Conservation (phyloP, 2,113 vertebrate genomes). For the Oncorhynchus masou region DNA sequence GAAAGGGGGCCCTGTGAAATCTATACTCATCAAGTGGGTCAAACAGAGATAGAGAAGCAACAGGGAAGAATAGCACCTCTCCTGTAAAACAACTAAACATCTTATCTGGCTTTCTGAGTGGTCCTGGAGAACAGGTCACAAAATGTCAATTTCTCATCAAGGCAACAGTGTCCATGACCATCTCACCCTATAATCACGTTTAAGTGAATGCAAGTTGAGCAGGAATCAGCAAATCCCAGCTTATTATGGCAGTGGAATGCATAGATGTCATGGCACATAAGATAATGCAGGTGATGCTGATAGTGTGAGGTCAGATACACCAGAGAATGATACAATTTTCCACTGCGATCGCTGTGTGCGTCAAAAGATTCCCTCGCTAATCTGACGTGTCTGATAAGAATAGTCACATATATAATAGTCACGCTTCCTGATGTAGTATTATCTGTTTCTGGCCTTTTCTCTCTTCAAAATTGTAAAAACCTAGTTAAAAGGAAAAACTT, state of each 20-base stretch:
- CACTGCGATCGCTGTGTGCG: conserved; percentile 77
- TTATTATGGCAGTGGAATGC: conserved; percentile 76
- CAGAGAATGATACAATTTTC: conserved; percentile 61
- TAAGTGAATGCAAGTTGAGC: conserved; percentile 60
- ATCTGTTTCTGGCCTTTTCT: conserved; percentile 58
- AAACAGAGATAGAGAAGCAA: conserved; percentile 81
- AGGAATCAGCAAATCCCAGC: conserved; percentile 74
- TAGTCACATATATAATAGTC: conserved; percentile 64
- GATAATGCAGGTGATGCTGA: conserved; percentile 80
- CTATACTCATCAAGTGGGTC: conserved; percentile 98
- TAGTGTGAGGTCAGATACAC: conserved; percentile 76
- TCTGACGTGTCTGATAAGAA: conserved; percentile 78
- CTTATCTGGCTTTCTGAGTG: conserved; percentile 84
- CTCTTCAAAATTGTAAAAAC: too few species aligned
- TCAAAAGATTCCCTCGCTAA: conserved; percentile 70
- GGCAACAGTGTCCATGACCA: conserved; percentile 80
- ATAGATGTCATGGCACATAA: conserved; percentile 53
- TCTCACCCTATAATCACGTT: conserved; percentile 86
- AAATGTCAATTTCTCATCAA: conserved; percentile 98
- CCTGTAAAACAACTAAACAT: conserved; percentile 84
- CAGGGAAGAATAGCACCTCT: conserved; percentile 76
- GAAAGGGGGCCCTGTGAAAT: conserved; percentile 91
- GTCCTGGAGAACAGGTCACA: conserved; percentile 74
- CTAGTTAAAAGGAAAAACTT: too few species aligned
- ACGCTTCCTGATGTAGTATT: conserved; percentile 64